Evolutionary conservation across 2,113 vertebrate species (phyloP), one percentile per base, ranked within the genome.

Genomic region (Cynopterus brachyotis): DNA sequence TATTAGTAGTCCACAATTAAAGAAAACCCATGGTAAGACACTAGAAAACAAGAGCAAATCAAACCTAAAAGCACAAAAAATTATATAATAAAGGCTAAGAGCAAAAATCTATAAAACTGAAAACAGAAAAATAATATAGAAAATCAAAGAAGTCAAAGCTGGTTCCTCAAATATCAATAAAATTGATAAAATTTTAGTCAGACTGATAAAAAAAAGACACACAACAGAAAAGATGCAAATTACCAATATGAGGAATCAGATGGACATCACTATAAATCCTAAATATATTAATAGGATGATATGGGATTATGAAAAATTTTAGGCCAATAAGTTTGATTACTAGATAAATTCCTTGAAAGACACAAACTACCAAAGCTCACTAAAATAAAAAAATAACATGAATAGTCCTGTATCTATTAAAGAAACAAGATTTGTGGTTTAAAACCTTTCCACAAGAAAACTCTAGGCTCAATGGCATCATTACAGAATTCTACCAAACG

Each of bases 1-100:
- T 62, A 82, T n/a, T 64, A 50, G 60, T 95, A 86, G 75, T 12
- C 20, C 35, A 86, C 9, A 10, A 47, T 80, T 92, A 90, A 95
- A 85, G 13, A 94, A 95, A 89, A 81, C 3, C 40, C 50, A 67
- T 5, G n/a, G 26, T 42, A 53, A 80, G n/a, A 69, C 50, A 62
- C 47, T 75, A 92, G n/a, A 82, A 95, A 87, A 62, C 9, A 84
- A 82, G 9, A 76, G 40, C 35, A 96, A 92, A 78, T 95, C 82
- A 97, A 94, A 55, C 15, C n/a, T 40, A 81, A 92, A 89, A 96
- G 42, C 32, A 91, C n/a, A 86, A 95, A 87, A 20, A 85, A 90
- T 64, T 7, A 66, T 11, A 69, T 55, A 37, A 84, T 79, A 90
- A 80, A 83, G 42, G 16, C 55, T 22, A 90, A 80, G 35, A 89